Conservation (phyloP, 2,797 vertebrate species). For the Chiroxiphia lanceolata region DNA sequence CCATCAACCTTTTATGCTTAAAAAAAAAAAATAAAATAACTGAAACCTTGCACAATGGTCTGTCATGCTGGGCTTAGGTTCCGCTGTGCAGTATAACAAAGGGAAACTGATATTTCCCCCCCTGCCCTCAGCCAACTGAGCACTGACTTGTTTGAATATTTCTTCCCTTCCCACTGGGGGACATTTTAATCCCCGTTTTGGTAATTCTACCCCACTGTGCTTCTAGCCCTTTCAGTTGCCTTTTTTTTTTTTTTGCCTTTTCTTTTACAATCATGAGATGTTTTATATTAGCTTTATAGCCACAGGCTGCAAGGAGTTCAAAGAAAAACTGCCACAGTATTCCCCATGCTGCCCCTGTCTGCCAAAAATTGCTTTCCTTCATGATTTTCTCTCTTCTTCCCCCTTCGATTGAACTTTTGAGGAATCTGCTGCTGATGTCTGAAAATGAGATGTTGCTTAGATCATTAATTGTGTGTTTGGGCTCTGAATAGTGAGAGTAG, state of each 20-base stretch:
- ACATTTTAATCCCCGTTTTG: slow-evolving; percentile 16
- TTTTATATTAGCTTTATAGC: slow-evolving; percentile 82
- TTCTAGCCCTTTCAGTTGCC: slow-evolving; percentile 16
- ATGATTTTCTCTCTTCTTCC: background rate
- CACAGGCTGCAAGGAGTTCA: slow-evolving; percentile 72
- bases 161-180: slow-evolving; percentile 25
- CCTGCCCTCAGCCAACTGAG: background rate
- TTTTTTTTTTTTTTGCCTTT: slow-evolving; percentile 9
- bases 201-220: slow-evolving; percentile 64
- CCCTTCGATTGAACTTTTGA: background rate
- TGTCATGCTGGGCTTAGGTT: background rate
- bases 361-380: slow-evolving; percentile 53
- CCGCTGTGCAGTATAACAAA: background rate
- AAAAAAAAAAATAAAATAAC: background rate
- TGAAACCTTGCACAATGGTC: background rate
- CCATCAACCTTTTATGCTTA: background rate
- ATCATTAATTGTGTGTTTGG: background rate
- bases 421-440: background rate
- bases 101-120: background rate
- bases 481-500: background rate
- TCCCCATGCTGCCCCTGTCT: slow-evolving; percentile 20
- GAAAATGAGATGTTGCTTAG: background rate
- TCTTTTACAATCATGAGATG: slow-evolving; percentile 73
- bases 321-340: slow-evolving; percentile 73
- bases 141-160: background rate